These are phyloP conservation scores for Spilogale gracilis DNA, from an alignment of 2,113 vertebrate species.

Conservation along the genomic window DNA sequence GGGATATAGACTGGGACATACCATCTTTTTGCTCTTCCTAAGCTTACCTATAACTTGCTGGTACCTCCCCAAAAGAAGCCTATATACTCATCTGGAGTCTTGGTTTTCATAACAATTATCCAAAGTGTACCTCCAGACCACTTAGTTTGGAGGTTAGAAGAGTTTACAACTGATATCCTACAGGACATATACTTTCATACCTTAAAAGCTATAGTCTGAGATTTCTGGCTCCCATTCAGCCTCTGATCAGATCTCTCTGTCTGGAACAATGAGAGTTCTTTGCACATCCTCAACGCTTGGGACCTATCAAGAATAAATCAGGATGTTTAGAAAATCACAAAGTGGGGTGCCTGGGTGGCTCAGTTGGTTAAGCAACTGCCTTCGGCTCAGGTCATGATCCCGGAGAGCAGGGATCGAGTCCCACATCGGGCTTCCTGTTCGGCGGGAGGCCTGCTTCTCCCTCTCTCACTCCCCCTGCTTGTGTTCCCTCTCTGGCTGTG, in stretches of 20 bases:
- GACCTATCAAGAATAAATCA: neutral
- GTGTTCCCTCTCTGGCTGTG: no score
- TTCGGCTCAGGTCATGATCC: no score
- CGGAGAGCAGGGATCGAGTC: no score
- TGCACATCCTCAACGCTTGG: neutral
- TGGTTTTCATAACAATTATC: neutral
- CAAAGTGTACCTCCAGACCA: neutral
- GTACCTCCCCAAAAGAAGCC: neutral
- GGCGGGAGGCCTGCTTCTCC: no score
- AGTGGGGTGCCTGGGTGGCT: no score
- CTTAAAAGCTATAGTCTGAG: neutral
- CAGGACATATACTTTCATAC: neutral
- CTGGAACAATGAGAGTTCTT: neutral
- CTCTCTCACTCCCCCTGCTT: no score
- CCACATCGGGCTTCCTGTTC: no score
- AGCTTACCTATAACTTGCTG: neutral
- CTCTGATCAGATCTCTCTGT: neutral
- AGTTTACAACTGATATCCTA: neutral
- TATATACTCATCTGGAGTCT: neutral
- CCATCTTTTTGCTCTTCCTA: neutral
- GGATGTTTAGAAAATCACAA: neutral
- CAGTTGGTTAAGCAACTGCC: no score
- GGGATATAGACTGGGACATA: neutral
- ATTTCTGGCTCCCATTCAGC: neutral
- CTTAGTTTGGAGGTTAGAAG: neutral